Evolutionary conservation across 2,888 invertebrate genomes (phyloP).

Genomic region (Conus canariensis): DNA sequence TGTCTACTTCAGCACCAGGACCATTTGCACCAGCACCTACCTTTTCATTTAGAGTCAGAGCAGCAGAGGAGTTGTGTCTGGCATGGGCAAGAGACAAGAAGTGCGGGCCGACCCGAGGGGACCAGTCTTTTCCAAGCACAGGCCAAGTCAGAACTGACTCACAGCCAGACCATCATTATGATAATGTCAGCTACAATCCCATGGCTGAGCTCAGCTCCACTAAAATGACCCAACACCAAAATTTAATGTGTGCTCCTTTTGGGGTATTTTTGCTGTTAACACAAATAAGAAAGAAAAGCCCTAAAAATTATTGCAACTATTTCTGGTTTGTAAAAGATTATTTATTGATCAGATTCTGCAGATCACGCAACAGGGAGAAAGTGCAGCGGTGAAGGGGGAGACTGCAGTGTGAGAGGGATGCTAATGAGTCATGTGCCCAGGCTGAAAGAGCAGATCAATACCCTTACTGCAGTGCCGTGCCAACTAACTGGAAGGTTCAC

Average conservation of each 20-base stretch:
- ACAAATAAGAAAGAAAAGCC: not conserved
- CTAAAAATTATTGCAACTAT: not conserved
- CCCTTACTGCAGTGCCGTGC: constrained; percentile 28
- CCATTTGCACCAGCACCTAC: not conserved
- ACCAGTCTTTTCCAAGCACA: not conserved
- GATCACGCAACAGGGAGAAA: not conserved
- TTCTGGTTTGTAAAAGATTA: not conserved
- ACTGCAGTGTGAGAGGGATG: constrained; percentile 19
- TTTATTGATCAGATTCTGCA: constrained; percentile 9
- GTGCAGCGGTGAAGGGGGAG: not conserved
- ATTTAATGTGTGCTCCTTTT: not conserved
- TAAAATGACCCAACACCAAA: not conserved
- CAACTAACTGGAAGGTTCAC: not conserved
- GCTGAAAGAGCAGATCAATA: constrained; percentile 24
- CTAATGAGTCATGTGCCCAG: constrained; percentile 28
- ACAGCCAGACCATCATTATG: constrained; percentile 35
- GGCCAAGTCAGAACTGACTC: constrained; percentile 35
- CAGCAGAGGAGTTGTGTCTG: not conserved
- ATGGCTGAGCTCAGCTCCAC: not conserved
- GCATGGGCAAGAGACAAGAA: constrained; percentile 22
- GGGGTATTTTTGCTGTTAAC: not conserved
- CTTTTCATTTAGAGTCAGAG: constrained; percentile 23
- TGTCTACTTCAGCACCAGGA: not conserved
- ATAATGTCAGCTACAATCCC: constrained; percentile 34
- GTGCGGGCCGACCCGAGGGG: not conserved